Base-by-base conservation (phyloP, 2,797 vertebrate species). In the Acridotheres tristis region DNA sequence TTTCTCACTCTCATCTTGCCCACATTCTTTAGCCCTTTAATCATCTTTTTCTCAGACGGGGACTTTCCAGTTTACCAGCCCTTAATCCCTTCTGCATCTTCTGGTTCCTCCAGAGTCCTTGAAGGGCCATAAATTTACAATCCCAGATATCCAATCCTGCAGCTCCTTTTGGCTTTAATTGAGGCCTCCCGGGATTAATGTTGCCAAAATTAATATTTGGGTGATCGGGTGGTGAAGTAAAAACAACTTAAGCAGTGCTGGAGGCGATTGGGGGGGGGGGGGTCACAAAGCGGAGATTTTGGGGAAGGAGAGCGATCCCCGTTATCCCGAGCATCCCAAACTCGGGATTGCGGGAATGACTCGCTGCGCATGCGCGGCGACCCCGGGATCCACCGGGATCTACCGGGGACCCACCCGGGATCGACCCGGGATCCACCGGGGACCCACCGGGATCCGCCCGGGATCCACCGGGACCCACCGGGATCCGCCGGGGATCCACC, bases 221-320 rank as follows among this genome's bases (percentile, higher is more conserved):
- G 2, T 29, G 45, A 11, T 4, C 0, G n/a, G 10, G 14, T 2
- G 53, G 10, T 7, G 16, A 18, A 36, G 4, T 1, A 42, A 22
- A 25, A 25, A 9, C 1, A 1, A 38, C 7, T 19, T 15, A 27
- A 7, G 2, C 53, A 3, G 43, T 2, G 34, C 36, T 26, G 69
- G 32, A 5, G 7, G 61, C 10, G 11, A 20, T 3, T 34, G 34
- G 34, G 36, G 51, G 14, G 51, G 14, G 36, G 22, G 21, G 26
- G 23, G 40, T 47, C 23, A 29, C 13, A 8, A 45, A 61, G 13
- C 0, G 47, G 12, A 23, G 13, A 1, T 22, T 58, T 82, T 8
- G 40, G 45, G 55, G 10, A 16, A n/a, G 8, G 9, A 45, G 23
- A 45, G 5, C 14, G 20, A 43, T 23, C 20, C 53, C 14, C 4